phyloP scores from a whole-genome alignment of 2,888 invertebrate species.

The Pristionchus japonicus region DNA sequence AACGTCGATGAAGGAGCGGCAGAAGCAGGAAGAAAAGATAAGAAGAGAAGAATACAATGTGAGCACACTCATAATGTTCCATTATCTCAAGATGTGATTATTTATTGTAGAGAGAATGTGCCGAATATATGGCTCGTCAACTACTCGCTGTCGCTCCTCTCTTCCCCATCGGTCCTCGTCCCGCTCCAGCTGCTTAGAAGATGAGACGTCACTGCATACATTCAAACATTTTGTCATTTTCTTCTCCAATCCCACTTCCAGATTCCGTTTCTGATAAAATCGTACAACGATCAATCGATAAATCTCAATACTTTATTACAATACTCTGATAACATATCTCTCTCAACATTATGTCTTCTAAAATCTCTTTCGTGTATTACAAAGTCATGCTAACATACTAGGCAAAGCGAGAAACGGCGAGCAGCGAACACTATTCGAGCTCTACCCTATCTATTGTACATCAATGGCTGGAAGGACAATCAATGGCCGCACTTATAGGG shows the following conservation, averaged over 20 bases:
- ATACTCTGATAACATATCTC: constrained; percentile 22
- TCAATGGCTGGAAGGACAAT: not conserved
- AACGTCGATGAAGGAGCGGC: too few species aligned
- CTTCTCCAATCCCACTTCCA: not conserved
- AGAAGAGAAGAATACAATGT: too few species aligned
- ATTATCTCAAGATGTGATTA: too few species aligned
- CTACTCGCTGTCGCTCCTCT: too few species aligned
- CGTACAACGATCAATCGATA: not conserved
- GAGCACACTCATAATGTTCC: too few species aligned
- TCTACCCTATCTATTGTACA: constrained; percentile 26
- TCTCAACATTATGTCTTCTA: constrained; percentile 12
- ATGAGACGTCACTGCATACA: too few species aligned
- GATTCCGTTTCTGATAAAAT: not conserved
- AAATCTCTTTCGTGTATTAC: constrained; percentile 1
- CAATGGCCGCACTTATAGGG: not conserved
- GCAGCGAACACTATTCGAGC: not conserved
- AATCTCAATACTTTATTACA: constrained; percentile 1
- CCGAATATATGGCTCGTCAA: too few species aligned
- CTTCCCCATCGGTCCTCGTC: too few species aligned
- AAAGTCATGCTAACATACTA: constrained; percentile 19
- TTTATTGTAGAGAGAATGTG: too few species aligned
- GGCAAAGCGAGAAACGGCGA: not conserved
- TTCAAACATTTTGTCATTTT: too few species aligned
- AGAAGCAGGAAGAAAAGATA: too few species aligned
- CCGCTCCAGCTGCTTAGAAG: too few species aligned